Evolutionary conservation across 2,113 vertebrate genomes (phyloP).

Genomic region (Cygnus buccinator): DNA sequence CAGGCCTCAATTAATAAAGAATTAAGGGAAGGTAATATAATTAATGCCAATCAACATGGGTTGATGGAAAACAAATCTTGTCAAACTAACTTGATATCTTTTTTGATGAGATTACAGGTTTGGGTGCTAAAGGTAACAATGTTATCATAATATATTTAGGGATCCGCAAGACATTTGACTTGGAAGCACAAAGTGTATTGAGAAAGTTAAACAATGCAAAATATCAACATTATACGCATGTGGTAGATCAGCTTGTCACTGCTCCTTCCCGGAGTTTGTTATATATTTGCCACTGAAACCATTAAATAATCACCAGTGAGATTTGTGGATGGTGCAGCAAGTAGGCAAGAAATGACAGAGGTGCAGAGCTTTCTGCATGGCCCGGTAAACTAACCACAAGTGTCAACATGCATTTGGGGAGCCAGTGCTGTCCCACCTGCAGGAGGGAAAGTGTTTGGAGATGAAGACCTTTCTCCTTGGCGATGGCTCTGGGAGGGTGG

Average conservation of each 20-base stretch:
- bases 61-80: slow-evolving; percentile 66
- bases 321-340: background rate
- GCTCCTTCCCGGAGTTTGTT: background rate
- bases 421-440: background rate
- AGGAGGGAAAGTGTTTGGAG: background rate
- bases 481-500: background rate
- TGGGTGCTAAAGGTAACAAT: slow-evolving; percentile 34
- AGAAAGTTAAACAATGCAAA: background rate
- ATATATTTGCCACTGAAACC: background rate
- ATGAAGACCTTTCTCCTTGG: background rate
- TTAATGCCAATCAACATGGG: slow-evolving; percentile 64
- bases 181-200: background rate
- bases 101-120: slow-evolving; percentile 68
- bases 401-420: background rate
- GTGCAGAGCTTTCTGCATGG: background rate
- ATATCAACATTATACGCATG: background rate
- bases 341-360: background rate
- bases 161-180: slow-evolving; percentile 42
- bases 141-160: slow-evolving; percentile 27
- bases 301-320: background rate
- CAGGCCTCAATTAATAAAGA: slow-evolving; percentile 71
- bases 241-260: background rate
- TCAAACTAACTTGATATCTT: slow-evolving; percentile 62
- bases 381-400: accelerated
- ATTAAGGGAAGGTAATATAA: slow-evolving; percentile 66